Evolutionary conservation across 2,113 vertebrate genomes (phyloP).

Genomic region (Limnothrissa miodon): DNA sequence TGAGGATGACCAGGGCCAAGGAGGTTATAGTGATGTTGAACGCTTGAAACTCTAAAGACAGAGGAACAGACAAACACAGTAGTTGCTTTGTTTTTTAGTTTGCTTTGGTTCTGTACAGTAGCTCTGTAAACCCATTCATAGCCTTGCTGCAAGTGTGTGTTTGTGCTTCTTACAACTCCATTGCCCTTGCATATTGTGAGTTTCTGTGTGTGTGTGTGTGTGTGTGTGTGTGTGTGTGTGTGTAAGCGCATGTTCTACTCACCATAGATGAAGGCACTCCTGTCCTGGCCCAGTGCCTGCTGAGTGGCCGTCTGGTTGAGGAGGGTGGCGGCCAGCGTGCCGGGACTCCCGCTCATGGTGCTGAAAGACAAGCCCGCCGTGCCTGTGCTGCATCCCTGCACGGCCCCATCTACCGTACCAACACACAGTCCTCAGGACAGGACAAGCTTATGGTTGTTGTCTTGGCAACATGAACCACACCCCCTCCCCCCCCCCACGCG

Average conservation of each 20-base stretch:
- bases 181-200: not conserved
- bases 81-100: not conserved
- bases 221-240: not conserved
- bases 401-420: constrained; percentile 47
- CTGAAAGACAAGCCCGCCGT: constrained; percentile 42
- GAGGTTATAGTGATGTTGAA: constrained; percentile 59
- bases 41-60: constrained; percentile 58
- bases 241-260: not conserved
- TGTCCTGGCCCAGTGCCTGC: constrained; percentile 39
- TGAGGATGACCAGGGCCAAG: constrained; percentile 60
- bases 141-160: too few species aligned
- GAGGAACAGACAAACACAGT: not conserved
- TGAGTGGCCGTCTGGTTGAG: constrained; percentile 51
- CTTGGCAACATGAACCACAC: constrained; percentile 53
- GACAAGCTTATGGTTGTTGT: constrained; percentile 52
- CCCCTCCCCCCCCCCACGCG: constrained; percentile 31
- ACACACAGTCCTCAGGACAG: constrained; percentile 59
- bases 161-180: not conserved
- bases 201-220: not conserved
- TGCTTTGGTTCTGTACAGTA: not conserved
- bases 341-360: constrained; percentile 57
- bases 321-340: constrained; percentile 30
- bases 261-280: constrained; percentile 41
- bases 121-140: not conserved
- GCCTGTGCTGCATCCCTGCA: not conserved